Evolutionary conservation across 2,888 invertebrate genomes (phyloP).

Genomic region (Euproctis similis): DNA sequence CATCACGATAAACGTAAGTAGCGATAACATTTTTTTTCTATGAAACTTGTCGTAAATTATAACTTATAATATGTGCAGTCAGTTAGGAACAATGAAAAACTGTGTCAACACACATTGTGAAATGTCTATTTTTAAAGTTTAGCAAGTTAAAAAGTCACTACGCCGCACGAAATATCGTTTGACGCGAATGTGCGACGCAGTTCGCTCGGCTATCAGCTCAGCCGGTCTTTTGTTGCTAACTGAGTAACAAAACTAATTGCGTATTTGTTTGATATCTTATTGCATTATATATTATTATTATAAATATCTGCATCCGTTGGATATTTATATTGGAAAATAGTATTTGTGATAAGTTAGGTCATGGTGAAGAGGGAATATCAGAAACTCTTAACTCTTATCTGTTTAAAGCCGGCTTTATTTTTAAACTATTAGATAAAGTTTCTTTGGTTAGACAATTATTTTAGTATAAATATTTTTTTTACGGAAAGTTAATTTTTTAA

Average conservation of each 20-base stretch:
- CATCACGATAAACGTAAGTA: constrained; percentile 45
- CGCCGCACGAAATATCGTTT: constrained; percentile 52
- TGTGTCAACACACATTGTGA: no score
- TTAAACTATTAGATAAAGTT: no score
- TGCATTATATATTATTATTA: constrained; percentile 24
- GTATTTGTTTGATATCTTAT: constrained; percentile 32
- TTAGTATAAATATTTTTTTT: no score
- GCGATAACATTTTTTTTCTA: constrained; percentile 17
- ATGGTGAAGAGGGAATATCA: no score
- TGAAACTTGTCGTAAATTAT: constrained; percentile 40
- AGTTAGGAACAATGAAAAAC: no score
- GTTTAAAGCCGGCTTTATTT: no score
- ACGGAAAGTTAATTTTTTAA: no score
- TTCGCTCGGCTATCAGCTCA: constrained; percentile 45
- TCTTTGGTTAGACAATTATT: no score
- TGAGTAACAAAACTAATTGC: constrained; percentile 50
- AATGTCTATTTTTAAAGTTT: no score
- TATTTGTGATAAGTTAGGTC: constrained; percentile 19
- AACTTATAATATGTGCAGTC: no score
- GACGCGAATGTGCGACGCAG: constrained; percentile 50
- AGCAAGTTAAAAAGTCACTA: constrained; percentile 63
- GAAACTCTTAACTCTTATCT: no score
- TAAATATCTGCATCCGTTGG: constrained; percentile 5
- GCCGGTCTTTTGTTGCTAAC: constrained; percentile 66
- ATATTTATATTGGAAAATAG: constrained; percentile 9